These are phyloP conservation scores for Ochropleura leucogaster DNA, from an alignment of 2,888 invertebrate genomes.

Conservation along the genomic window DNA sequence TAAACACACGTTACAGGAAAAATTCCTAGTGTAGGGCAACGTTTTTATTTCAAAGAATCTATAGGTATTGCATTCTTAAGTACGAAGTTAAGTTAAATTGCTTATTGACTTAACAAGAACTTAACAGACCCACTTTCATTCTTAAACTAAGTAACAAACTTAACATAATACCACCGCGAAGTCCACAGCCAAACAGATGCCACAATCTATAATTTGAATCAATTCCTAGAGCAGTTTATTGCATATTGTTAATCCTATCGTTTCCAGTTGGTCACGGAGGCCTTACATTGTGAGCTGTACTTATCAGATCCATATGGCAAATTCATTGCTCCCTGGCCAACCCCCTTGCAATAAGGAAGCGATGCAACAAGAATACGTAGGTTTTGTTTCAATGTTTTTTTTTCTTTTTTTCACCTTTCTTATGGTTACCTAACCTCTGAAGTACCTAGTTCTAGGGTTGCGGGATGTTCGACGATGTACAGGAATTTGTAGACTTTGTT, in stretches of 20 bases:
- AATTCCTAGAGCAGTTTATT: slow-evolving; percentile 64
- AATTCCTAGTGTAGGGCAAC: no score
- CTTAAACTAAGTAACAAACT: background rate
- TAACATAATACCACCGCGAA: slow-evolving; percentile 10
- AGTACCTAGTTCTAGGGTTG: no score
- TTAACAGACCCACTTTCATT: background rate
- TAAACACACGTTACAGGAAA: no score
- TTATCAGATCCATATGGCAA: slow-evolving; percentile 61
- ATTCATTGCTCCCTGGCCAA: slow-evolving; percentile 57
- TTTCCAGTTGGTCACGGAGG: slow-evolving; percentile 47
- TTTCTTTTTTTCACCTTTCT: background rate
- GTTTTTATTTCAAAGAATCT: no score
- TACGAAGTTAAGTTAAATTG: slow-evolving; percentile 11
- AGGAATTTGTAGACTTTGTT: no score
- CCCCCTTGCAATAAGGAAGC: slow-evolving; percentile 55
- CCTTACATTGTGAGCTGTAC: slow-evolving; percentile 42
- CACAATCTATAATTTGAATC: slow-evolving; percentile 66
- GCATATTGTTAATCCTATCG: slow-evolving; percentile 65
- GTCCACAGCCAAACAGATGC: slow-evolving; percentile 47
- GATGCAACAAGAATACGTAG: background rate
- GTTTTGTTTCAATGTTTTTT: background rate
- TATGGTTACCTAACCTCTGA: no score
- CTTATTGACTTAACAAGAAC: slow-evolving; percentile 2
- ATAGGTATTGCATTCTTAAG: background rate
- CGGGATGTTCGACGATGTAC: no score